Evolutionary conservation across 2,113 vertebrate species (phyloP), one percentile per base, ranked within the genome.

Genomic region (Poeciliopsis occidentalis): DNA sequence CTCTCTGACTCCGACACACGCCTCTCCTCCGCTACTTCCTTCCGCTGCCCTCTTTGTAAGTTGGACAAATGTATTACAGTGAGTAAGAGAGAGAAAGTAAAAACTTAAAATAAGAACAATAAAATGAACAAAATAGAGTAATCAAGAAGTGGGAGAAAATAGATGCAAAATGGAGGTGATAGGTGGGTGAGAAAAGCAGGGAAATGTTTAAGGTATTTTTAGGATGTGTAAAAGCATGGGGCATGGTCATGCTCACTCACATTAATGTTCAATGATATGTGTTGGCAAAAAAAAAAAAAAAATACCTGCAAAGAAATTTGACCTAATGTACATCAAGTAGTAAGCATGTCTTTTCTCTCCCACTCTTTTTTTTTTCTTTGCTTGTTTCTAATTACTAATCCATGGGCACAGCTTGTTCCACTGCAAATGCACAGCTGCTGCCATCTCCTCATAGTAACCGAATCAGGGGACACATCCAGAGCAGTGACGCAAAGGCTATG

Each of bases 381-480:
- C 73, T 81, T 64, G 7, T 77, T 80, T 91, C 79, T 93, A 91
- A 94, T 94, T 92, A 90, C 81, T 83, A 75, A 81, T 80, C 82
- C 83, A 84, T 69, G 69, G 70, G 90, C 86, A 94, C 93, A 94
- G 86, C 81, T 86, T 92, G 92, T 94, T 91, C 88, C 78, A 75
- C 75, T 83, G 83, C 86, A 86, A 89, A 86, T 89, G 85, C 83
- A 82, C 81, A 87, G 83, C 85, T 67, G 78, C 78, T 82, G 84
- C 71, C 79, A 74, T 77, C 75, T 84, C 75, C 67, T 71, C 79
- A 81, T 47, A 81, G 81, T 88, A 91, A 91, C 88, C 86, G 84
- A 92, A 93, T 93, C 90, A 93, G 82, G 72, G 75, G 76, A 88
- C 80, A 89, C 47, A 69, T 85, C 82, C 78, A 89, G 73, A 83